These are phyloP conservation scores for Microctonus brassicae DNA, from an alignment of 2,888 invertebrate species.

Conservation along the genomic window DNA sequence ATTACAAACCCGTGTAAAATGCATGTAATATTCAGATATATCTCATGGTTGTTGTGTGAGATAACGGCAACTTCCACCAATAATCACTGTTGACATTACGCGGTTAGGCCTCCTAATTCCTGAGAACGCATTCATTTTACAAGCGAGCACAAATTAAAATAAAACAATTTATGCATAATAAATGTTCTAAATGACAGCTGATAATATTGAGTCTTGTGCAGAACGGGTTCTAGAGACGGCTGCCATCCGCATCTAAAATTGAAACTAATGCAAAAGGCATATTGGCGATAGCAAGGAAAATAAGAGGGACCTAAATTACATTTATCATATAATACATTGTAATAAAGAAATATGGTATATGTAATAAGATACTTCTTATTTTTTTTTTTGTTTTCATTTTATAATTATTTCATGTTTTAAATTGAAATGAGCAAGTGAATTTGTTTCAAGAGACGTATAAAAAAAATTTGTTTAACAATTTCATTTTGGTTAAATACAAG, in stretches of 20 bases:
- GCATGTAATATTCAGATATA: not conserved
- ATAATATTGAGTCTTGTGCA: slow-evolving; percentile 4
- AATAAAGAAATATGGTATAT: slow-evolving; percentile 1
- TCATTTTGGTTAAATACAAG: slow-evolving; percentile 5
- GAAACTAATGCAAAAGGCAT: slow-evolving; percentile 17
- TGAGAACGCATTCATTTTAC: slow-evolving; percentile 35
- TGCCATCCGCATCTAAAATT: slow-evolving; percentile 27
- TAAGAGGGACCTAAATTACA: slow-evolving; percentile 15
- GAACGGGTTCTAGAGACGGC: slow-evolving; percentile 21
- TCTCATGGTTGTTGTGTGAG: not conserved
- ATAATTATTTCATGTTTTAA: too few species aligned
- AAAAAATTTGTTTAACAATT: slow-evolving; percentile 21
- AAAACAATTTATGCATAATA: slow-evolving; percentile 24
- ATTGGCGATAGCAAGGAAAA: not conserved
- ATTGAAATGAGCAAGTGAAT: not conserved
- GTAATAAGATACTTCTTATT: not conserved
- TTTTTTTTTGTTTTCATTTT: not conserved
- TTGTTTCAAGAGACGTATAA: not conserved
- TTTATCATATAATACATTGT: not conserved
- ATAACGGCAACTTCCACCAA: slow-evolving; percentile 17
- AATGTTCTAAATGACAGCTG: slow-evolving; percentile 8
- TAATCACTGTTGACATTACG: slow-evolving; percentile 16
- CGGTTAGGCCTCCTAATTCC: slow-evolving; percentile 24
- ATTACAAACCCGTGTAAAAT: slow-evolving; percentile 11
- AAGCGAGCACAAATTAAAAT: slow-evolving; percentile 24